phyloP scores from a whole-genome alignment of 2,888 invertebrate genomes.

The Tuberolachnus salignus region DNA sequence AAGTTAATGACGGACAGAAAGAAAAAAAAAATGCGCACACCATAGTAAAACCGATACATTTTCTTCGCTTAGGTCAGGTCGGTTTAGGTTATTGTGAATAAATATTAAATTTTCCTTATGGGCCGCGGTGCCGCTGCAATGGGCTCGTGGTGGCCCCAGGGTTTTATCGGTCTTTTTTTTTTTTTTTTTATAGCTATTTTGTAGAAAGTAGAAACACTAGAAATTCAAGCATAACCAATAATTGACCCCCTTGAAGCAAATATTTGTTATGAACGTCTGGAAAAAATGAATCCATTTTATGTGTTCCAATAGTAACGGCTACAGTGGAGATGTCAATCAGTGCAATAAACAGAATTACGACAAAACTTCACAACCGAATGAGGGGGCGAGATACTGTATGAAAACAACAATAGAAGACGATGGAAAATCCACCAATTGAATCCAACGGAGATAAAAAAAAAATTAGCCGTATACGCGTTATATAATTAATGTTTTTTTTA shows the following conservation, averaged over 20 bases:
- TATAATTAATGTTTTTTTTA: not conserved
- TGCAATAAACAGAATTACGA: constrained; percentile 7
- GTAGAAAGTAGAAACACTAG: no score
- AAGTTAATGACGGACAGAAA: no score
- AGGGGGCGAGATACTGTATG: constrained; percentile 27
- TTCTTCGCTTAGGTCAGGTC: no score
- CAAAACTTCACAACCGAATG: constrained; percentile 30
- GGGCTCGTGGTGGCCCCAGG: no score
- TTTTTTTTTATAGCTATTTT: no score
- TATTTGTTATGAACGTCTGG: constrained; percentile 20
- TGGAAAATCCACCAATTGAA: constrained; percentile 4
- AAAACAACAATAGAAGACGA: constrained; percentile 19
- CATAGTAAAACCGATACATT: no score
- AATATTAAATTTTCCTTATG: no score
- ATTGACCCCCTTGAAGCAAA: not conserved
- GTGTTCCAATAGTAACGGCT: constrained; percentile 15
- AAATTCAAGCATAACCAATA: no score
- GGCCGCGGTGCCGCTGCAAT: no score
- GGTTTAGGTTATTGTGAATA: no score
- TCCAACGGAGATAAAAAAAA: constrained; percentile 1
- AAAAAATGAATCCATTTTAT: constrained; percentile 25
- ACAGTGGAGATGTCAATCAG: constrained; percentile 15
- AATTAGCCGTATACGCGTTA: constrained; percentile 24
- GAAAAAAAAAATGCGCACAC: no score
- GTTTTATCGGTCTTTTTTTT: no score